phyloP scores from a whole-genome alignment of 2,888 invertebrate genomes.

The Caenorhabditis panamensis region DNA sequence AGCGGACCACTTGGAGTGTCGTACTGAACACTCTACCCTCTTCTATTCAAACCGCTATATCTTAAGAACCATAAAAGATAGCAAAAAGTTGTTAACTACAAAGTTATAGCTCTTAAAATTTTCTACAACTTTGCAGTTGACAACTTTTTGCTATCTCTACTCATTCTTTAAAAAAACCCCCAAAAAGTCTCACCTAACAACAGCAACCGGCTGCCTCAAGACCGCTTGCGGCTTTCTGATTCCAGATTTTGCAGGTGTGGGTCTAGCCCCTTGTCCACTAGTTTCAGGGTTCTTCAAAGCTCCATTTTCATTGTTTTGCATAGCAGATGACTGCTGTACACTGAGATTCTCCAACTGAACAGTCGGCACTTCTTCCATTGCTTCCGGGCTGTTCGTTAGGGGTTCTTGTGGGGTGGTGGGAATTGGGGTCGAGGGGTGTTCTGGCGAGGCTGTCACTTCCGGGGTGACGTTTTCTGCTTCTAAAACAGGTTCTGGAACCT shows the following conservation, averaged over 20 bases:
- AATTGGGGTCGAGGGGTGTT: neutral
- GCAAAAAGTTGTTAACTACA: too few species aligned
- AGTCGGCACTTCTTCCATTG: slow-evolving; percentile 43
- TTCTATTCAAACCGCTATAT: too few species aligned
- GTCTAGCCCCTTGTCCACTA: slow-evolving; percentile 1
- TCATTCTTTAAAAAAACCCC: too few species aligned
- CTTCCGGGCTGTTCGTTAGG: slow-evolving; percentile 5
- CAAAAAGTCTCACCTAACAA: neutral
- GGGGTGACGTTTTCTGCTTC: slow-evolving; percentile 17
- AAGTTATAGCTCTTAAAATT: too few species aligned
- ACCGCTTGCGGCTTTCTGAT: slow-evolving; percentile 49
- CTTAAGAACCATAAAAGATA: too few species aligned
- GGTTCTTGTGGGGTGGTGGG: neutral
- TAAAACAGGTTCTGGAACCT: neutral
- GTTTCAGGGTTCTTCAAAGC: too few species aligned
- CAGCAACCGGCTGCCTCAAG: slow-evolving; percentile 30
- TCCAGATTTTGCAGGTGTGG: slow-evolving; percentile 37
- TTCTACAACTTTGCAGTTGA: too few species aligned
- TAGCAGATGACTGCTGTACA: neutral
- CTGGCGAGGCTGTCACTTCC: too few species aligned
- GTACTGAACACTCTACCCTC: too few species aligned
- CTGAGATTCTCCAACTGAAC: slow-evolving; percentile 20
- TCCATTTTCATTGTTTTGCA: slow-evolving; percentile 55
- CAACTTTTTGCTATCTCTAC: too few species aligned
- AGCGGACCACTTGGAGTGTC: too few species aligned